A percentile compares a stretch with the other conserved stretches of the same genome.
Conservation (phyloP, 2,888 invertebrate species). For the Spilarctia lutea region DNA sequence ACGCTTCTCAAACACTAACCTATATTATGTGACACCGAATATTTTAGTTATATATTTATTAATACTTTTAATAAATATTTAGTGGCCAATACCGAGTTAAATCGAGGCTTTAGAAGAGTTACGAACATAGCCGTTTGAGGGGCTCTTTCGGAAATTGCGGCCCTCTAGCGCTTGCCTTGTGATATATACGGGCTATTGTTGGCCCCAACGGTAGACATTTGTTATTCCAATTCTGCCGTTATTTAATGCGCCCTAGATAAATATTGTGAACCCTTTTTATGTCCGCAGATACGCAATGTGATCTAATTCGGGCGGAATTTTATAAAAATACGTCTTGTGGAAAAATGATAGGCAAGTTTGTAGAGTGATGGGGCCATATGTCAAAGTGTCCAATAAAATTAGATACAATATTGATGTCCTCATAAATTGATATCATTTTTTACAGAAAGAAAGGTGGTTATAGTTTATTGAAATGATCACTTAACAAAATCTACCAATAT, state of each 20-base stretch:
- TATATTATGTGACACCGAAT: constrained; percentile 6
- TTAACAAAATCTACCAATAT: neutral
- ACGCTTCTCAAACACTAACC: neutral
- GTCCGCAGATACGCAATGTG: constrained; percentile 56
- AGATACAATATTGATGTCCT: constrained; percentile 46
- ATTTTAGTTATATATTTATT: constrained; percentile 5
- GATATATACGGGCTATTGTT: constrained; percentile 70
- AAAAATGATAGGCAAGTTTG: constrained; percentile 36
- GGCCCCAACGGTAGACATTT: constrained; percentile 67
- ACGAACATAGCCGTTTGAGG: constrained; percentile 44
- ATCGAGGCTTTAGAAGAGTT: constrained; percentile 48
- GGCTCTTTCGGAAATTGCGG: constrained; percentile 63
- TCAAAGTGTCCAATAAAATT: constrained; percentile 36
- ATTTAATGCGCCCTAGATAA: constrained; percentile 72
- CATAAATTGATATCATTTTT: constrained; percentile 24
- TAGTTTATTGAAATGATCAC: neutral
- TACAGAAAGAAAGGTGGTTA: neutral
- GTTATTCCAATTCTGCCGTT: constrained; percentile 71
- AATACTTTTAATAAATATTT: constrained; percentile 49
- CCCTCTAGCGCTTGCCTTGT: constrained; percentile 57
- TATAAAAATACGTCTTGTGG: constrained; percentile 54
- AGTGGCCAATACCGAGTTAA: constrained; percentile 50
- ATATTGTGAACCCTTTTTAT: constrained; percentile 73
- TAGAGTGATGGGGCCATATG: constrained; percentile 40
- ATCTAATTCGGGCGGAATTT: constrained; percentile 63